Evolutionary conservation across 1,140 invertebrate genomes (phyloP), one percentile per base, ranked within the genome.

Genomic region (Temnothorax longispinosus): DNA sequence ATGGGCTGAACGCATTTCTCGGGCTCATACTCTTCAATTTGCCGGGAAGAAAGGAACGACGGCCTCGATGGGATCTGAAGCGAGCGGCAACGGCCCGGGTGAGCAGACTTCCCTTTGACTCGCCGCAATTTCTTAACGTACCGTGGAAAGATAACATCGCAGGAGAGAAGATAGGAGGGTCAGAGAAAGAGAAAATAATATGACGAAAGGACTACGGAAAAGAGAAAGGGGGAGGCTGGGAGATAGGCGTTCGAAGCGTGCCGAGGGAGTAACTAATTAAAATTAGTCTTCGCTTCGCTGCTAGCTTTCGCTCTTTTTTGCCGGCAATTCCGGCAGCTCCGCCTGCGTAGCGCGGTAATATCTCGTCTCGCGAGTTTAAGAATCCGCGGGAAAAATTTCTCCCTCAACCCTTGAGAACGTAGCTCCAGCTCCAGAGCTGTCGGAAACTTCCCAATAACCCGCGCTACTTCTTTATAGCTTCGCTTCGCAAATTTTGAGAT

Each of bases 101-200:
- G n/a, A 75, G 41, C 56, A 44, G 60, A 56, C 54, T 72, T 89
- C 60, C 67, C 87, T 88, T 89, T 88, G 88, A 88, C 88, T 86
- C 67, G 67, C 78, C 76, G 88, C 78, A 89, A 89, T 89, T 88
- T 88, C 88, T 89, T 88, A 89, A 88, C 87, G 87, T 77, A 50
- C 65, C 62, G 81, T 81, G 60, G 78, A 86, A 76, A 88, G 89
- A 88, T 88, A 88, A 74, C 87, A 87, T 88, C 89, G 35, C 11
- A 21, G 44, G 38, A 80, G 67, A 50, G n/a, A 41, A 65, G 64
- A 65, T 15, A 58, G 65, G 52, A 56, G 47, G 62, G 58, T 10
- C 67, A 5, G 50, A 27, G 62, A 88, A 27, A 27, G 64, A 69
- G 75, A 88, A 72, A 81, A 85, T 80, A 86, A 81, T 71, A 82